A percentile compares a stretch with the other conserved stretches of the same genome.
Evolutionary conservation across 2,797 vertebrate species (phyloP).

Genomic region (Microcaecilia unicolor): DNA sequence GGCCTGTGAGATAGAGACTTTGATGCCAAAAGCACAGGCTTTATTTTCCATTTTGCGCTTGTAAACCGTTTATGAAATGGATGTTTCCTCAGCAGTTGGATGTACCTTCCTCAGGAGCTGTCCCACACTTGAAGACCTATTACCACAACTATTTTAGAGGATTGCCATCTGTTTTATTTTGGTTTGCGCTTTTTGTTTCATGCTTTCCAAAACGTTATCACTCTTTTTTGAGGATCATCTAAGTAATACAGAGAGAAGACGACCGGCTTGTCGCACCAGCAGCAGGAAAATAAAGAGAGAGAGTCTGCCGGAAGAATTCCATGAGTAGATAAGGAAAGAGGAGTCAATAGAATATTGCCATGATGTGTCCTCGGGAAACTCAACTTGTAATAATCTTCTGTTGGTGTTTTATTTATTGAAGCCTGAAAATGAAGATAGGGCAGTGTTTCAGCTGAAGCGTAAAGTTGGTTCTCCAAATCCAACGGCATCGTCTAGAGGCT

Average conservation of each 20-base stretch:
- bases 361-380: slow-evolving; percentile 42
- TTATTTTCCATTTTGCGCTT: slow-evolving; percentile 49
- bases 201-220: neutral
- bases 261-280: slow-evolving; percentile 29
- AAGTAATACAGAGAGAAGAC: slow-evolving; percentile 21
- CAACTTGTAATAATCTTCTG: slow-evolving; percentile 34
- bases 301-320: slow-evolving; percentile 33
- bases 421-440: slow-evolving; percentile 41
- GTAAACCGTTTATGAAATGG: slow-evolving; percentile 47
- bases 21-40: slow-evolving; percentile 49
- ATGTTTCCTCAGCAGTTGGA: slow-evolving; percentile 53
- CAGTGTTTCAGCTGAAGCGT: slow-evolving; percentile 37
- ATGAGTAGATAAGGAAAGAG: slow-evolving; percentile 25
- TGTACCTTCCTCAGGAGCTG: slow-evolving; percentile 44
- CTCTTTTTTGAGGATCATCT: slow-evolving; percentile 23
- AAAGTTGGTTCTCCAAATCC: no score
- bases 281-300: slow-evolving; percentile 32
- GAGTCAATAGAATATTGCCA: slow-evolving; percentile 39
- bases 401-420: slow-evolving; percentile 33
- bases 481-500: no score
- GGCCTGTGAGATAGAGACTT: slow-evolving; percentile 41
- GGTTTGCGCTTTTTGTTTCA: neutral
- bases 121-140: slow-evolving; percentile 38
- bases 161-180: neutral
- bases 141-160: slow-evolving; percentile 13